Conservation (phyloP, 2,113 vertebrate species). For the Balaeniceps rex region DNA sequence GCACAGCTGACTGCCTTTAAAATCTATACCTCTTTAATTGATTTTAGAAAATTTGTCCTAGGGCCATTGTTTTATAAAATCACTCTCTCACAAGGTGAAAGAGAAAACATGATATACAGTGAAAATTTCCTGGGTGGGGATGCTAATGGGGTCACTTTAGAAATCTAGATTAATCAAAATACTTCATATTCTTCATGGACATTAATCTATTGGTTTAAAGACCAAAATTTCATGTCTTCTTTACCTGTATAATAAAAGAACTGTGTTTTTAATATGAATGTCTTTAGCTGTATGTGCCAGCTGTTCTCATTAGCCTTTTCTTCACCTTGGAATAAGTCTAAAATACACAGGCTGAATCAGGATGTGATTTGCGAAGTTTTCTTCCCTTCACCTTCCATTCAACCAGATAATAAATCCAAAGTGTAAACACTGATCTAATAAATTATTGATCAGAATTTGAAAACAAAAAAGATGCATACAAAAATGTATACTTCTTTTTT, state of each 20-base stretch:
- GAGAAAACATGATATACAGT: neutral
- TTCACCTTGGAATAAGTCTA: neutral
- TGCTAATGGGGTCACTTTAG: neutral
- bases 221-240: neutral
- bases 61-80: neutral
- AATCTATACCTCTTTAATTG: neutral
- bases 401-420: neutral
- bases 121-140: neutral
- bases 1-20: constrained; percentile 12
- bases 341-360: neutral
- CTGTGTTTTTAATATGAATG: neutral
- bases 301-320: neutral
- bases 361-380: neutral
- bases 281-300: neutral
- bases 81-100: neutral
- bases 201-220: neutral
- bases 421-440: neutral
- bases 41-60: constrained; percentile 7
- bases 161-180: neutral
- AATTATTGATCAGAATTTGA: neutral
- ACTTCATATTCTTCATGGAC: neutral
- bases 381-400: neutral
- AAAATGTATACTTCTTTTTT: neutral
- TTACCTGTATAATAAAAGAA: neutral
- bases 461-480: neutral